Evolutionary conservation across 2,797 vertebrate genomes (phyloP).

Genomic region (Micropoecilia bifurca): DNA sequence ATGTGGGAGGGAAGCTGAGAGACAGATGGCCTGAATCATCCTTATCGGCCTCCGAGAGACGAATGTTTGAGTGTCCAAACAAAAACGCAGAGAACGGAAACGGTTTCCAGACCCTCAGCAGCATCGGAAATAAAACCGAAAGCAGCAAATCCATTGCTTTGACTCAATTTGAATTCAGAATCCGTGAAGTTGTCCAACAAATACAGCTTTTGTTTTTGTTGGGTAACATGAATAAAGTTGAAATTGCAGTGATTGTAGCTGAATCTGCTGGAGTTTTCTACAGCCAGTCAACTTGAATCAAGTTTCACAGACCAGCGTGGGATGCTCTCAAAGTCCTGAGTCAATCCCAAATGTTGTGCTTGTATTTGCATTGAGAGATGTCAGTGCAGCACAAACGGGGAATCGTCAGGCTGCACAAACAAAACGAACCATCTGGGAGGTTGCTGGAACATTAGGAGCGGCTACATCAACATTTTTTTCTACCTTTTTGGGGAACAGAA

Average conservation of each 20-base stretch:
- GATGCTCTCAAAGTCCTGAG: background rate
- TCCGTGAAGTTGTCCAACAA: background rate
- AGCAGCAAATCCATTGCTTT: background rate
- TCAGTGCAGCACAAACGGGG: background rate
- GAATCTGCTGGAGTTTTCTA: background rate
- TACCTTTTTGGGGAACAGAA: background rate
- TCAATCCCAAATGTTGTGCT: background rate
- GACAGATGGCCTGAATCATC: slow-evolving; percentile 45
- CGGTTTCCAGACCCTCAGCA: background rate
- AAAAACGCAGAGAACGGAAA: slow-evolving; percentile 33
- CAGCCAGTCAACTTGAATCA: background rate
- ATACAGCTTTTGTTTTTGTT: no score
- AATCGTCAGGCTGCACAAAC: background rate
- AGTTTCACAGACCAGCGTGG: background rate
- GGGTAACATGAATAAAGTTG: no score
- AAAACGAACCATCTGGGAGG: background rate
- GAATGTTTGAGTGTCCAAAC: slow-evolving; percentile 14
- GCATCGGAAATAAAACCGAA: background rate
- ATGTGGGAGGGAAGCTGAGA: slow-evolving; percentile 42
- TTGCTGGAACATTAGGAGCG: slow-evolving; percentile 1
- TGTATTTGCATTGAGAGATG: background rate
- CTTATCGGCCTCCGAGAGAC: slow-evolving; percentile 49
- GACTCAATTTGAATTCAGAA: background rate
- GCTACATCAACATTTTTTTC: slow-evolving; percentile 2
- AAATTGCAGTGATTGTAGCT: background rate